Conservation (phyloP, 1,140 invertebrate genomes). For the Nylanderia fulva region DNA sequence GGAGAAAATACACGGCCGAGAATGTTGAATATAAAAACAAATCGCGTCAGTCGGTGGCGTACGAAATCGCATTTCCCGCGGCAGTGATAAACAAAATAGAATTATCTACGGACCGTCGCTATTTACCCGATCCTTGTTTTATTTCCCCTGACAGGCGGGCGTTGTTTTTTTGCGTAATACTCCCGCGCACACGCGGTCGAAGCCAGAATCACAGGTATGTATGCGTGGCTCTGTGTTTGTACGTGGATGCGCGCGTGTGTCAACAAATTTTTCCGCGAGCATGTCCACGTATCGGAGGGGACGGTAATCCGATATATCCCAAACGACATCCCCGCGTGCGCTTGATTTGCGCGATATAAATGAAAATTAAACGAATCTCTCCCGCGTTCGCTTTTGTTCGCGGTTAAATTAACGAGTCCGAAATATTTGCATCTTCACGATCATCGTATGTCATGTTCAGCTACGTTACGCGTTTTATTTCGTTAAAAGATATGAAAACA, state of each 20-base stretch:
- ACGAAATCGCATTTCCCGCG: conserved; percentile 72
- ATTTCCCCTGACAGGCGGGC: conserved; percentile 57
- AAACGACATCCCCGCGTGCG: conserved; percentile 43
- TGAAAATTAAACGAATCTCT: conserved; percentile 59
- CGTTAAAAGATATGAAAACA: not conserved
- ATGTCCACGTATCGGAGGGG: conserved; percentile 50
- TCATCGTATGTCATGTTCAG: conserved; percentile 33
- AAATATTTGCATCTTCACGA: conserved; percentile 58
- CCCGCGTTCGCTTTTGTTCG: conserved; percentile 51
- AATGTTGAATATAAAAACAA: conserved; percentile 59
- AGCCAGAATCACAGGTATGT: conserved; percentile 5
- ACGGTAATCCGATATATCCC: conserved; percentile 55
- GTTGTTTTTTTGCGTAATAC: conserved; percentile 62
- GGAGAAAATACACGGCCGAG: conserved; percentile 46
- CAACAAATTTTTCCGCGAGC: conserved; percentile 72
- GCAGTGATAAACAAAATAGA: conserved; percentile 77
- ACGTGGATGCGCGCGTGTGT: conserved; percentile 50
- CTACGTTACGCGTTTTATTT: conserved; percentile 33
- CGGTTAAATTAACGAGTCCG: conserved; percentile 45
- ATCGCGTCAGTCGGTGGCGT: conserved; percentile 61
- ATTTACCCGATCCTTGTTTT: conserved; percentile 61
- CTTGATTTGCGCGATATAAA: conserved; percentile 59
- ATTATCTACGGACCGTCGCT: conserved; percentile 71
- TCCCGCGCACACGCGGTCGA: conserved; percentile 29
- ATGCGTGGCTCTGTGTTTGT: not conserved